Conservation (phyloP, 2,888 invertebrate genomes). For the Sarcophaga subvicina region DNA sequence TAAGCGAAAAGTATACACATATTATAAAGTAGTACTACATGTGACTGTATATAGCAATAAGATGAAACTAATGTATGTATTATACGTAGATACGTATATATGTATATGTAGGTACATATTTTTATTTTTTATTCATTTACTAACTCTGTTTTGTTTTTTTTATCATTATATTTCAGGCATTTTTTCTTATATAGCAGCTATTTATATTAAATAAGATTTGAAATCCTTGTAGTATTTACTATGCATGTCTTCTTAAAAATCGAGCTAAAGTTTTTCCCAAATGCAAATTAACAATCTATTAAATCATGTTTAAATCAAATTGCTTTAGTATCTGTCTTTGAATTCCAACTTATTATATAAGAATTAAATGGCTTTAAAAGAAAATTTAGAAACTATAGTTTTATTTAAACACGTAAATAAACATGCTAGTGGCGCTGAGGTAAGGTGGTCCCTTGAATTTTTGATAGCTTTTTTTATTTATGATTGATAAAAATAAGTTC, state of each 20-base stretch:
- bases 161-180: constrained; percentile 30
- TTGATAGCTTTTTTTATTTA: no score
- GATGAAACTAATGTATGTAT: not conserved
- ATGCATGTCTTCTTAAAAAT: constrained; percentile 68
- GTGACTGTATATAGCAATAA: not conserved
- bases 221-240: constrained; percentile 63
- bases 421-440: not conserved
- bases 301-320: constrained; percentile 56
- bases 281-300: constrained; percentile 65
- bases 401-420: constrained; percentile 16
- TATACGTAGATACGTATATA: not conserved
- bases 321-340: constrained; percentile 63
- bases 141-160: constrained; percentile 21
- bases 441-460: not conserved
- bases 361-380: constrained; percentile 56
- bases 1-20: constrained; percentile 48
- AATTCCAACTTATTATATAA: constrained; percentile 62
- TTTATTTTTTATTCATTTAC: not conserved
- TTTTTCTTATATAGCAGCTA: constrained; percentile 45
- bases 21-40: constrained; percentile 21
- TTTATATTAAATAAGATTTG: constrained; percentile 38
- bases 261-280: constrained; percentile 64
- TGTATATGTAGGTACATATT: not conserved
- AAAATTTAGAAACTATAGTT: constrained; percentile 31
- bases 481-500: no score